These are phyloP conservation scores for Scalopus aquaticus DNA, from an alignment of 2,113 vertebrate species.

Conservation along the genomic window DNA sequence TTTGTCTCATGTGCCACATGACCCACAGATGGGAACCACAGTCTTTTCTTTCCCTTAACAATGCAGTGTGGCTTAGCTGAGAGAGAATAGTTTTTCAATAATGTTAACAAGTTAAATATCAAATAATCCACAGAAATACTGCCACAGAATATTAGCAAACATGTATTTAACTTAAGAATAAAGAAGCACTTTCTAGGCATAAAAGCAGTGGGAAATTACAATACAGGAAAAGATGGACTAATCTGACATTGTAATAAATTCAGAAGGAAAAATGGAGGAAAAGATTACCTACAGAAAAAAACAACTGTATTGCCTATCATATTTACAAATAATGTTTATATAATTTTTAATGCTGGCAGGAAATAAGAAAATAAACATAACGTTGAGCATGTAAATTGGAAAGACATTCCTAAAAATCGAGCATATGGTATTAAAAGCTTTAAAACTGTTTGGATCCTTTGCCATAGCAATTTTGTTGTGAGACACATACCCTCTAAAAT, in stretches of 20 bases:
- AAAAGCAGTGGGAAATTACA: not conserved
- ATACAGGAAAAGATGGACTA: not conserved
- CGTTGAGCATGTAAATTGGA: not conserved
- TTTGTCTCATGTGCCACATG: not conserved
- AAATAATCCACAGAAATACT: not conserved
- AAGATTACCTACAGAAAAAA: not conserved
- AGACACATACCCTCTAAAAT: not conserved
- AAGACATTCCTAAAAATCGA: not conserved
- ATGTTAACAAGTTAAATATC: not conserved
- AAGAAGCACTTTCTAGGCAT: not conserved
- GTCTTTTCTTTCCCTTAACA: not conserved
- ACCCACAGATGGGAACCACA: not conserved
- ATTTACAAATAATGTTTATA: not conserved
- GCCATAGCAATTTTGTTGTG: not conserved
- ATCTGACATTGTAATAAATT: not conserved
- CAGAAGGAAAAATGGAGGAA: not conserved
- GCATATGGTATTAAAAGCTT: not conserved
- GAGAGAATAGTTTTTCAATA: not conserved
- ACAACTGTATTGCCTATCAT: not conserved
- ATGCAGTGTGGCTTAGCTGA: not conserved
- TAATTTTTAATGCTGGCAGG: not conserved
- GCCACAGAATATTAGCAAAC: not conserved
- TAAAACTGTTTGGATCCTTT: not conserved
- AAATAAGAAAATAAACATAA: not conserved
- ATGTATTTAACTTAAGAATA: not conserved